These are phyloP conservation scores for Epinephelus cyanopodus DNA, from an alignment of 2,113 vertebrate species.

Conservation along the genomic window DNA sequence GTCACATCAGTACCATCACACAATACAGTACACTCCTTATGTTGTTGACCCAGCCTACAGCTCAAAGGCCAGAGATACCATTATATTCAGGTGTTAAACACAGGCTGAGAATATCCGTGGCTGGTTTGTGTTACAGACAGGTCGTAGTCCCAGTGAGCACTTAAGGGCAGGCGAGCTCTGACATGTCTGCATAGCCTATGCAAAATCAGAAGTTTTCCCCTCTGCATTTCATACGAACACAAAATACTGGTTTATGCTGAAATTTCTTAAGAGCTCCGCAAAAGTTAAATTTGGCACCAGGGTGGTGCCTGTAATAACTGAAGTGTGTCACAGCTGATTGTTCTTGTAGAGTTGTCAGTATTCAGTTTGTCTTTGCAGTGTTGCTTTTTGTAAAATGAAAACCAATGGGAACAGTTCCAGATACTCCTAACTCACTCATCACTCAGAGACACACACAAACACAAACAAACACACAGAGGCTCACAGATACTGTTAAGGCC, in stretches of 20 bases:
- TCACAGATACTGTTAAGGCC: neutral
- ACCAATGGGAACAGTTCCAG: neutral
- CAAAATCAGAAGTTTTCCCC: neutral
- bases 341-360: neutral
- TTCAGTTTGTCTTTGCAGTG: neutral
- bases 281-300: neutral
- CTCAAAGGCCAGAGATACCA: neutral
- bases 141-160: neutral
- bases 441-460: neutral
- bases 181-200: neutral
- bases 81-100: neutral
- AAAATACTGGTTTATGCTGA: too few species aligned
- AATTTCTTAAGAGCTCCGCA: neutral
- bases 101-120: neutral
- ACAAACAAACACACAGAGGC: neutral
- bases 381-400: neutral
- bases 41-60: neutral
- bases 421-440: neutral
- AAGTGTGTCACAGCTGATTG: conserved; percentile 32
- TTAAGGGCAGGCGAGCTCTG: neutral
- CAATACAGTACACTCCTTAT: too few species aligned
- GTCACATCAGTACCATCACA: neutral
- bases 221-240: neutral
- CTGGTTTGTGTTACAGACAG: neutral
- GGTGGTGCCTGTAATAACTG: neutral